phyloP scores from a whole-genome alignment of 2,113 vertebrate species.

The Neogobius melanostomus region DNA sequence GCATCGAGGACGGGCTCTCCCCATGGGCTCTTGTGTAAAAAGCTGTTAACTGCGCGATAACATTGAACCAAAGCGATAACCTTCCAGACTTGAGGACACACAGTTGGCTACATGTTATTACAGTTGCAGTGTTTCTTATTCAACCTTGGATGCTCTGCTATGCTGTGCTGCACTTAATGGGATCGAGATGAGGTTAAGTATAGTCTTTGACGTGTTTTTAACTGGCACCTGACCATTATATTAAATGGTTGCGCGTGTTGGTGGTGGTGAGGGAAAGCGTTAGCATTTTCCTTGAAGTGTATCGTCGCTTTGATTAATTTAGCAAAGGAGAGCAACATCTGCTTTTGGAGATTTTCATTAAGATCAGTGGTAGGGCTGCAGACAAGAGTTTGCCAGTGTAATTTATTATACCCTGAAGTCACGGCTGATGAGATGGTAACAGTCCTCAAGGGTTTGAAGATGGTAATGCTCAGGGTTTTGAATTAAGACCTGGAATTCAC shows the following conservation, averaged over 20 bases:
- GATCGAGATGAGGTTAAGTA: slow-evolving; percentile 66
- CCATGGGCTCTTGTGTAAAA: slow-evolving; percentile 57
- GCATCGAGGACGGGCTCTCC: slow-evolving; percentile 52
- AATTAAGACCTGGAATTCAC: slow-evolving; percentile 23
- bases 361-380: slow-evolving; percentile 67
- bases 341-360: slow-evolving; percentile 77
- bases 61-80: slow-evolving; percentile 69
- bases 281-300: slow-evolving; percentile 11
- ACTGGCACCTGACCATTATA: slow-evolving; percentile 47
- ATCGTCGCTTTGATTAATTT: slow-evolving; percentile 70
- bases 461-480: slow-evolving; percentile 8
- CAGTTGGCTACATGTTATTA: slow-evolving; percentile 59
- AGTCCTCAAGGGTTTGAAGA: slow-evolving; percentile 15
- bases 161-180: slow-evolving; percentile 71
- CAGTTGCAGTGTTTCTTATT: slow-evolving; percentile 65
- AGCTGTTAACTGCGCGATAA: slow-evolving; percentile 76
- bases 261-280: slow-evolving; percentile 27
- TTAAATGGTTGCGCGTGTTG: slow-evolving; percentile 33
- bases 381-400: slow-evolving; percentile 53
- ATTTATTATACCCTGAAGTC: slow-evolving; percentile 62
- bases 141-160: slow-evolving; percentile 63
- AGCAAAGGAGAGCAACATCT: slow-evolving; percentile 63
- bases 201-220: slow-evolving; percentile 19
- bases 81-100: slow-evolving; percentile 70
- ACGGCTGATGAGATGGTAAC: slow-evolving; percentile 52